phyloP scores from a whole-genome alignment of 2,113 vertebrate genomes.

The Otis tarda region DNA sequence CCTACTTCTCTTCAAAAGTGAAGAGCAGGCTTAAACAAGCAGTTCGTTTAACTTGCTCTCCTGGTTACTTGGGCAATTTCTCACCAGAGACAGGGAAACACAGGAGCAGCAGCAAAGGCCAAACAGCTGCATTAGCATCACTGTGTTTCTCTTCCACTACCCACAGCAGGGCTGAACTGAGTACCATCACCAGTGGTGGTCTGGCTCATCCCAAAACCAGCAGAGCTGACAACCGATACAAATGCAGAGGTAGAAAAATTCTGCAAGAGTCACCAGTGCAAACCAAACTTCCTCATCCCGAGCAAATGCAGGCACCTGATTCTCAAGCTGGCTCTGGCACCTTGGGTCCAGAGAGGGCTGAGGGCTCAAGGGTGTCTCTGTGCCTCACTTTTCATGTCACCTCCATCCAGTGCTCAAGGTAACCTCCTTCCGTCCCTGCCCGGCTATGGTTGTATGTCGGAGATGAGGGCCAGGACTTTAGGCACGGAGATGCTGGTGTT shows the following conservation, averaged over 20 bases:
- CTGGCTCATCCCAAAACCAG: neutral
- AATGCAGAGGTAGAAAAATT: neutral
- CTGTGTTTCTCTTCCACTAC: neutral
- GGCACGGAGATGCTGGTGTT: neutral
- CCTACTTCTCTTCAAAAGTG: neutral
- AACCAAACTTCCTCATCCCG: neutral
- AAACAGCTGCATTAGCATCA: rapidly evolving
- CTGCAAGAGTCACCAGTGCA: neutral
- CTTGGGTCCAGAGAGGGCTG: neutral
- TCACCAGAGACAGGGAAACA: neutral
- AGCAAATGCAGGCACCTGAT: neutral
- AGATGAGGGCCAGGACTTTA: neutral
- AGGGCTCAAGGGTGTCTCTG: rapidly evolving
- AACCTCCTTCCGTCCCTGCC: neutral
- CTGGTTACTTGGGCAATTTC: neutral
- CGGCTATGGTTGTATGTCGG: rapidly evolving
- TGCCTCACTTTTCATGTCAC: neutral
- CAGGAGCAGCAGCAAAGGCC: neutral
- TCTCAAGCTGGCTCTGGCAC: neutral
- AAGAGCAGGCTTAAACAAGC: neutral
- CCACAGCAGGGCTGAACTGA: neutral
- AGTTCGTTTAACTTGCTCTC: neutral
- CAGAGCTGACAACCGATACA: neutral
- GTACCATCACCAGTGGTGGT: neutral
- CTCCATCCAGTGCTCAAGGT: neutral